Evolutionary conservation across 2,888 invertebrate species (phyloP).

Genomic region (Cheiracanthium punctorium): DNA sequence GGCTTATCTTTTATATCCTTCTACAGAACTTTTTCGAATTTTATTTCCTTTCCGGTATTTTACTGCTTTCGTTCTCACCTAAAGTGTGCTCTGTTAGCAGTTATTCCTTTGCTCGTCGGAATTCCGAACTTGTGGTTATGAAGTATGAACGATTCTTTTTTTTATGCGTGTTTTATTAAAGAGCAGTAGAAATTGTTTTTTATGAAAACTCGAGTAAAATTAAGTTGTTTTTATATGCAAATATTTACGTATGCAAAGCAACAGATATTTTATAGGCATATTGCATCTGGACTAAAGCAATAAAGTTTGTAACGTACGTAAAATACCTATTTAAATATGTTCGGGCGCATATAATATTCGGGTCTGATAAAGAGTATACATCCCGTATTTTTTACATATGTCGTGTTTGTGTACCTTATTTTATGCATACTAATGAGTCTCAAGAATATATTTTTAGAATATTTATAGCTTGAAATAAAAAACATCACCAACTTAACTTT

Average conservation of each 20-base stretch:
- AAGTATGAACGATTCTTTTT: constrained; percentile 34
- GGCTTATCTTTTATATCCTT: constrained; percentile 66
- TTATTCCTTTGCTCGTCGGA: constrained; percentile 28
- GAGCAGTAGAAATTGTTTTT: constrained; percentile 20
- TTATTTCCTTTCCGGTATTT: constrained; percentile 51
- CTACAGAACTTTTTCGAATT: constrained; percentile 65
- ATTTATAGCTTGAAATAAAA: too few species aligned
- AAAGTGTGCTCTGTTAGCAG: constrained; percentile 30
- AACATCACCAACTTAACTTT: too few species aligned
- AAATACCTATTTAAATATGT: too few species aligned
- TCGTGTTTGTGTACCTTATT: too few species aligned
- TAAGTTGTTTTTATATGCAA: background rate
- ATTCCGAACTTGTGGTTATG: constrained; percentile 50
- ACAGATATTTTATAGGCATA: background rate
- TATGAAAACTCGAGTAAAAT: background rate
- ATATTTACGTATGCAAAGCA: background rate
- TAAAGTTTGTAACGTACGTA: too few species aligned
- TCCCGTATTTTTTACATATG: too few species aligned
- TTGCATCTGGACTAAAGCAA: background rate
- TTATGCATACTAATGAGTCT: too few species aligned
- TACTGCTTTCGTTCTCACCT: constrained; percentile 48
- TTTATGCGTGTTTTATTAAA: constrained; percentile 23
- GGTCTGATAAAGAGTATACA: too few species aligned
- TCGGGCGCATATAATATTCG: too few species aligned
- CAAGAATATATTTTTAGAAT: too few species aligned